These are phyloP conservation scores for Psittacus erithacus DNA, from an alignment of 2,113 vertebrate species.

Conservation along the genomic window DNA sequence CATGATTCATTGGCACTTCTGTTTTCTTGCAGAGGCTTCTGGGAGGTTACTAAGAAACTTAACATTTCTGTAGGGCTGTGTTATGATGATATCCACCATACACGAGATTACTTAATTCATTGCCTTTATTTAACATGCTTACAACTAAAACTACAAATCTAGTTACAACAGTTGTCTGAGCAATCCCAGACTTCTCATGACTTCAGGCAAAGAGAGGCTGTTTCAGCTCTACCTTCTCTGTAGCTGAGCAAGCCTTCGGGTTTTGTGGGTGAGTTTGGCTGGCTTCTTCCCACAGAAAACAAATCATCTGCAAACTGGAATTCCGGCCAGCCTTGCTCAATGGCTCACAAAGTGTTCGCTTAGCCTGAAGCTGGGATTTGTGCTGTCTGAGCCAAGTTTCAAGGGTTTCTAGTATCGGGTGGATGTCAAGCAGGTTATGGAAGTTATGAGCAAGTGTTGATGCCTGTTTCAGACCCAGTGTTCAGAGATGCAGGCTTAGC, in stretches of 20 bases:
- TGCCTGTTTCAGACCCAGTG: neutral
- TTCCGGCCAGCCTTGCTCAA: conserved; percentile 1
- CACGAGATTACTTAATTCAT: neutral
- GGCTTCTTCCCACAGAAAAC: neutral
- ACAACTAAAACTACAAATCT: neutral
- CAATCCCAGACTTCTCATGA: neutral
- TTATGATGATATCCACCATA: neutral
- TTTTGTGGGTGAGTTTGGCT: neutral
- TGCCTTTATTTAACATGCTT: neutral
- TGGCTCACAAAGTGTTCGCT: conserved; percentile 3
- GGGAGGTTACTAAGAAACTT: neutral
- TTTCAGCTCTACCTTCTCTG: neutral
- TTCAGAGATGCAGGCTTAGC: neutral
- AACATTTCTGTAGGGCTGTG: neutral
- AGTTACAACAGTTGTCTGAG: neutral
- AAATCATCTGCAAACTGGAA: conserved; percentile 31
- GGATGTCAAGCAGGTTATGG: conserved; percentile 17
- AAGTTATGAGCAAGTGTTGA: neutral
- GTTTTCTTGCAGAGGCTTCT: neutral
- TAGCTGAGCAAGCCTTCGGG: neutral
- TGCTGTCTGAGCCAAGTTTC: neutral
- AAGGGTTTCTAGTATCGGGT: neutral
- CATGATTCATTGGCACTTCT: neutral
- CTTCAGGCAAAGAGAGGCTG: neutral
- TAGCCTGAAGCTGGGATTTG: conserved; percentile 40